phyloP scores from a whole-genome alignment of 1,140 invertebrate genomes.

The Eulimnadia texana region DNA sequence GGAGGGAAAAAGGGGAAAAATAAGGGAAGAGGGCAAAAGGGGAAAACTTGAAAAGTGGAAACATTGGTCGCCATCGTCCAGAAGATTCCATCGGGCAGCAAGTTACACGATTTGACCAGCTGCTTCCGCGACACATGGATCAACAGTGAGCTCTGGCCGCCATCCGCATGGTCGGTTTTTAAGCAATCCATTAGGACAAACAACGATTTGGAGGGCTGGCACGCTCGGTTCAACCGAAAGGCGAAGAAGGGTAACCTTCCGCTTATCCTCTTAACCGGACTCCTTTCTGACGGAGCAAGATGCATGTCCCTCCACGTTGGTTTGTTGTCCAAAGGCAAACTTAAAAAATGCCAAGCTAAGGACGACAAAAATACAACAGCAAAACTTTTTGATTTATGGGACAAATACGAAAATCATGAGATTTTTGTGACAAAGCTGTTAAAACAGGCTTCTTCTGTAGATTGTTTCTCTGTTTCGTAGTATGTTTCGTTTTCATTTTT shows the following conservation, averaged over 20 bases:
- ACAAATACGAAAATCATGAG: neutral
- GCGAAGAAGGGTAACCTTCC: neutral
- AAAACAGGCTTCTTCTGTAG: neutral
- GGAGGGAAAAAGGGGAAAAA: too few relatives aligned
- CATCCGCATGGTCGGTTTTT: neutral
- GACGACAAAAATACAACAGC: neutral
- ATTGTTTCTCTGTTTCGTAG: neutral
- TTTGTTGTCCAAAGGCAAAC: neutral
- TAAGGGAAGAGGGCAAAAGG: too few relatives aligned
- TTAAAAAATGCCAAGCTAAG: neutral
- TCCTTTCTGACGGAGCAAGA: neutral
- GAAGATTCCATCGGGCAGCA: neutral
- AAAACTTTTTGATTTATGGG: neutral
- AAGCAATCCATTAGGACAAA: neutral
- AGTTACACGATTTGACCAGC: neutral
- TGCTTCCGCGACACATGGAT: neutral
- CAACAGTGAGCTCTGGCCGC: neutral
- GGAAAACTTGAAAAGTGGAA: too few relatives aligned
- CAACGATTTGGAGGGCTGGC: slow-evolving; percentile 7
- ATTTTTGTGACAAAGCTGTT: neutral
- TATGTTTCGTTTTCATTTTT: neutral
- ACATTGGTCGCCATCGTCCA: too few relatives aligned
- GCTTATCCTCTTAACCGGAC: neutral
- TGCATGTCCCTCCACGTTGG: neutral
- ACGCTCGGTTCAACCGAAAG: neutral